Conservation (phyloP, 1,140 invertebrate species). For the Macrosteles quadrilineatus region DNA sequence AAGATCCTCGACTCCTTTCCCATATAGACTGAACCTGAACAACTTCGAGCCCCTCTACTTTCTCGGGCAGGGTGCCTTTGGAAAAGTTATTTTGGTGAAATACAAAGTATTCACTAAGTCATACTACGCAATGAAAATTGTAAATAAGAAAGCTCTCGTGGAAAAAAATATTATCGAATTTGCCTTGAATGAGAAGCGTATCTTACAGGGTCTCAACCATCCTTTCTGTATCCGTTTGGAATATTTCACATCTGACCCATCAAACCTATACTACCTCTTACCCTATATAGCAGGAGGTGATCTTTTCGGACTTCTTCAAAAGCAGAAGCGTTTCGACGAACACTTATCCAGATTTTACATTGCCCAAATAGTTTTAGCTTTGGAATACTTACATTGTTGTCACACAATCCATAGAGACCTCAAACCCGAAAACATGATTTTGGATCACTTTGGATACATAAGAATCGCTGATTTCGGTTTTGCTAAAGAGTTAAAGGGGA, state of each 20-base stretch:
- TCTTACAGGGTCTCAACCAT: constrained; percentile 77
- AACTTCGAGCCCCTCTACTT: constrained; percentile 66
- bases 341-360: constrained; percentile 85
- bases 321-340: constrained; percentile 72
- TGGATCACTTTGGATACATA: constrained; percentile 76
- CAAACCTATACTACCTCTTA: constrained; percentile 78
- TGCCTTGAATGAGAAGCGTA: constrained; percentile 82
- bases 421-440: constrained; percentile 95
- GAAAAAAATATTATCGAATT: constrained; percentile 84
- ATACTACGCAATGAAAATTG: constrained; percentile 88
- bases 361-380: constrained; percentile 85
- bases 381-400: constrained; percentile 94
- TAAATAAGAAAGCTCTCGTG: constrained; percentile 85
- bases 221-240: constrained; percentile 84
- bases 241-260: constrained; percentile 84
- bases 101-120: constrained; percentile 51
- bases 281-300: constrained; percentile 82
- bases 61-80: constrained; percentile 88
- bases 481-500: constrained; percentile 26
- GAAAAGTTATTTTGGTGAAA: constrained; percentile 80
- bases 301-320: constrained; percentile 71
- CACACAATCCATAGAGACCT: constrained; percentile 90
- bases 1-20: not conserved
- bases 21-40: constrained; percentile 15
- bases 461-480: constrained; percentile 38